Percentiles rank a stretch among this genome's conserved stretches.
These are phyloP conservation scores for Chrysodeixis includens DNA, from an alignment of 2,888 invertebrate species.

Conservation along the genomic window DNA sequence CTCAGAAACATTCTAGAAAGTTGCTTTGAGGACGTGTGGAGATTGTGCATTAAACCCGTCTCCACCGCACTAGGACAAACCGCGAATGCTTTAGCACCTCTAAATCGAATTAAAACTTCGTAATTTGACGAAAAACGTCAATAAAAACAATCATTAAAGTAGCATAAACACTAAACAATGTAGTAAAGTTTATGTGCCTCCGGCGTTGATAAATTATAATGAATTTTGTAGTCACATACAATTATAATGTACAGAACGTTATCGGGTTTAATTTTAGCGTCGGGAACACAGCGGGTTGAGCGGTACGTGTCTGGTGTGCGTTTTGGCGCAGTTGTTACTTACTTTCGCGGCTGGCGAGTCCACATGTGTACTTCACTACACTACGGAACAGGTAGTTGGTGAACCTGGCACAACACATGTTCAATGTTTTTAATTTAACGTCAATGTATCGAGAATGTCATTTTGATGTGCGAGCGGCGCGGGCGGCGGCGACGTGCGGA, in stretches of 20 bases:
- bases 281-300: conserved; percentile 54
- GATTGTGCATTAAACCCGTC: conserved; percentile 43
- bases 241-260: conserved; percentile 56
- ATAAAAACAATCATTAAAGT: conserved; percentile 46
- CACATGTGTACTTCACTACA: conserved; percentile 87
- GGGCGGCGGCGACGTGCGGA: conserved; percentile 61
- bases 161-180: conserved; percentile 54
- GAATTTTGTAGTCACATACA: conserved; percentile 53
- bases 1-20: conserved; percentile 71
- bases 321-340: conserved; percentile 65
- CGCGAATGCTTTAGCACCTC: conserved; percentile 33
- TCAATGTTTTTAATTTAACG: conserved; percentile 70
- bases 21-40: conserved; percentile 60
- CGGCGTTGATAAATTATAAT: conserved; percentile 60
- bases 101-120: conserved; percentile 28
- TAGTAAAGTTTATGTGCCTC: conserved; percentile 49
- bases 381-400: conserved; percentile 84
- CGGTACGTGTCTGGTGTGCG: conserved; percentile 16
- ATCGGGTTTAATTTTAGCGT: conserved; percentile 68
- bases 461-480: conserved; percentile 69
- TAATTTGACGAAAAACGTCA: conserved; percentile 40
- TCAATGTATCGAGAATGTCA: conserved; percentile 77
- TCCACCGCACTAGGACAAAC: conserved; percentile 28
- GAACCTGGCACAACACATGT: conserved; percentile 85
- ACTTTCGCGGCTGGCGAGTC: conserved; percentile 85